Conservation (phyloP, 2,113 vertebrate species). For the Grammomys surdaster region DNA sequence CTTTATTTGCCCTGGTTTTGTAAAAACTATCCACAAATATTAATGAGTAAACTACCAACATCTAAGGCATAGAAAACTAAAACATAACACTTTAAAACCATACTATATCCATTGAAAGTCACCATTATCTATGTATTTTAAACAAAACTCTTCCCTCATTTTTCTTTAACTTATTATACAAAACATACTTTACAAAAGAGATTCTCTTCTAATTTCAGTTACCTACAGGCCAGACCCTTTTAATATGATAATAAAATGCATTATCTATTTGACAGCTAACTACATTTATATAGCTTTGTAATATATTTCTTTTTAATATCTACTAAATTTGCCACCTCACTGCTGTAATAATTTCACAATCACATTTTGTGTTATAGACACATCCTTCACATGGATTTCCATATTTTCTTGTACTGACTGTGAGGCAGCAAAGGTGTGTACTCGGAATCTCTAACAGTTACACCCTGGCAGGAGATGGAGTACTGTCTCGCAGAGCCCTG, state of each 20-base stretch:
- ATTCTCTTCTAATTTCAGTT: slow-evolving; percentile 37
- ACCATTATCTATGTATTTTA: not conserved
- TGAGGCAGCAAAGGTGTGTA: slow-evolving; percentile 11
- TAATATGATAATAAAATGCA: slow-evolving; percentile 37
- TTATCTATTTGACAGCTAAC: slow-evolving; percentile 45
- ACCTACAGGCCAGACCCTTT: not conserved
- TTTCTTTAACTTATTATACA: slow-evolving; percentile 44
- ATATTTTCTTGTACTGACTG: slow-evolving; percentile 40
- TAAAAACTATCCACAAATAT: slow-evolving; percentile 59
- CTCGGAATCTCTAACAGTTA: slow-evolving; percentile 22
- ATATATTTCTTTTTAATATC: slow-evolving; percentile 36
- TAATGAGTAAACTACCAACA: slow-evolving; percentile 25
- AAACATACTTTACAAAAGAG: slow-evolving; percentile 10
- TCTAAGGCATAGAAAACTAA: slow-evolving; percentile 59
- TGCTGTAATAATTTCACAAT: slow-evolving; percentile 25
- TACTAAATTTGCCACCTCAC: slow-evolving; percentile 22
- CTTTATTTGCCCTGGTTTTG: slow-evolving; percentile 52
- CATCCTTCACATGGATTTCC: slow-evolving; percentile 21
- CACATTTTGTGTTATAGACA: slow-evolving; percentile 37
- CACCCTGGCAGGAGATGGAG: slow-evolving; percentile 22
- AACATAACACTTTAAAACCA: slow-evolving; percentile 24
- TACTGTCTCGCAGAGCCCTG: slow-evolving; percentile 50
- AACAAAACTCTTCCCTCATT: not conserved
- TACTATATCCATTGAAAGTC: slow-evolving; percentile 26
- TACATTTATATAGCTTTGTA: slow-evolving; percentile 23